These are phyloP conservation scores for Jordanella pulchra DNA, from an alignment of 2,797 vertebrate species.

Conservation along the genomic window DNA sequence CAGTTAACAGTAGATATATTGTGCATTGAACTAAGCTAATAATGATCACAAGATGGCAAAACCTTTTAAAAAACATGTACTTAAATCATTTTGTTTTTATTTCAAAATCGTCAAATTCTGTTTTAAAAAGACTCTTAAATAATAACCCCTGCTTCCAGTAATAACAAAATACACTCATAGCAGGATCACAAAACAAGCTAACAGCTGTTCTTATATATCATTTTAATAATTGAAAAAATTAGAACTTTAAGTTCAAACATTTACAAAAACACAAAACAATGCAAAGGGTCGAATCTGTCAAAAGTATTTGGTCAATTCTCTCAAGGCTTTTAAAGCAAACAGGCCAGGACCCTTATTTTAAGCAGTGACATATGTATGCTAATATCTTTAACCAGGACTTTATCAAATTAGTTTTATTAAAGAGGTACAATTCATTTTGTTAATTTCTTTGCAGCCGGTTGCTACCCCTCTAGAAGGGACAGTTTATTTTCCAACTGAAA, in stretches of 20 bases:
- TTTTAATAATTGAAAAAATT: background rate
- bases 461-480: conserved; percentile 49
- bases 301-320: too few species aligned
- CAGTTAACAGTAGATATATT: background rate
- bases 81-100: background rate
- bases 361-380: background rate
- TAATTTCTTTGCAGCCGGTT: conserved; percentile 7
- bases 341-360: too few species aligned
- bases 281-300: background rate
- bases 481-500: conserved; percentile 41
- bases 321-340: too few species aligned
- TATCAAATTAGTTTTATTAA: background rate
- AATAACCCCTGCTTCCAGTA: background rate
- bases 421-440: background rate
- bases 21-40: background rate
- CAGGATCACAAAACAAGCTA: background rate
- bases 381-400: background rate
- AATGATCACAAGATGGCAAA: background rate
- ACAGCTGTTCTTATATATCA: background rate
- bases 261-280: background rate
- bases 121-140: background rate
- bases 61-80: background rate
- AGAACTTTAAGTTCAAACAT: background rate
- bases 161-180: background rate
- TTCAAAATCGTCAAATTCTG: background rate